These are phyloP conservation scores for Hypena proboscidalis DNA, from an alignment of 2,888 invertebrate genomes.

Conservation along the genomic window DNA sequence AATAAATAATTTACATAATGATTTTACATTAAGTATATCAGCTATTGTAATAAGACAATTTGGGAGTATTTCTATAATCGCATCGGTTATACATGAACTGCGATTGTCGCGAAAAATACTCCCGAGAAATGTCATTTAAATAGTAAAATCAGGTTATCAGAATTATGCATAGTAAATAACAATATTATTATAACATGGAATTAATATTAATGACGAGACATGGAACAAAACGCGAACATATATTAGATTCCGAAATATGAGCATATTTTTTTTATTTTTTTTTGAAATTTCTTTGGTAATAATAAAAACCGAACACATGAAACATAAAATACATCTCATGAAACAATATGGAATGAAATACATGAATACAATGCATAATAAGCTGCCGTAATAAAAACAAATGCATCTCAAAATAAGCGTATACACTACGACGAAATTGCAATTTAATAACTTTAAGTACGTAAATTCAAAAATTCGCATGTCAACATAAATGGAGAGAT, in stretches of 20 bases:
- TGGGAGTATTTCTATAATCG: constrained; percentile 73
- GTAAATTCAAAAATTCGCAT: constrained; percentile 73
- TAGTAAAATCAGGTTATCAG: constrained; percentile 65
- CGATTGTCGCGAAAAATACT: constrained; percentile 69
- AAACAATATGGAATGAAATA: constrained; percentile 73
- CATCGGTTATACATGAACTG: constrained; percentile 38
- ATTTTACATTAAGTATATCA: constrained; percentile 66
- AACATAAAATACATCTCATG: constrained; percentile 61
- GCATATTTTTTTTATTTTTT: constrained; percentile 59
- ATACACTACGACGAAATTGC: constrained; percentile 65
- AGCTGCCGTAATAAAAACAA: constrained; percentile 79
- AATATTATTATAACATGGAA: constrained; percentile 64
- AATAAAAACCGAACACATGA: constrained; percentile 66
- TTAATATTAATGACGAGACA: constrained; percentile 70
- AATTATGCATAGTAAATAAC: constrained; percentile 79
- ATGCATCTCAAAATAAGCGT: constrained; percentile 80
- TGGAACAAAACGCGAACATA: constrained; percentile 55
- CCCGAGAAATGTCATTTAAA: constrained; percentile 64
- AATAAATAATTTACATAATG: constrained; percentile 82
- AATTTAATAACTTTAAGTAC: constrained; percentile 74
- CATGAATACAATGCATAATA: constrained; percentile 71
- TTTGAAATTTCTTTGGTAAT: constrained; percentile 78
- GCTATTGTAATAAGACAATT: constrained; percentile 64
- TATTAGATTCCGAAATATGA: constrained; percentile 52
- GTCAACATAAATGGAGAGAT: constrained; percentile 68